phyloP scores from a whole-genome alignment of 2,113 vertebrate genomes.

The Callaeas wilsoni region DNA sequence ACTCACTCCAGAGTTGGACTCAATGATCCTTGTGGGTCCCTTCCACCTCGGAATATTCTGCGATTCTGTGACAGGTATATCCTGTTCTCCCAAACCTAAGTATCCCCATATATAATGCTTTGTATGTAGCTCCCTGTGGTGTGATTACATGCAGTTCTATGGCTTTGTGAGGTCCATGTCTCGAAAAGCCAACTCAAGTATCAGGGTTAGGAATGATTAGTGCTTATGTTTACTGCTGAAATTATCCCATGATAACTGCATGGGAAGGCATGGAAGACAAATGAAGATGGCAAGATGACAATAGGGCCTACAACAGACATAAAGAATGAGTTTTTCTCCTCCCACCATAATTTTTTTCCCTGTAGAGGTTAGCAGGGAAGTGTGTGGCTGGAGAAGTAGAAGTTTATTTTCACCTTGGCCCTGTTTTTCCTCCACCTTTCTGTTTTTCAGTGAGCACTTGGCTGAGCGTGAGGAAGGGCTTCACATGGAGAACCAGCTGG shows the following conservation, averaged over 20 bases:
- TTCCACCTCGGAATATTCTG: not conserved
- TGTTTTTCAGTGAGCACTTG: not conserved
- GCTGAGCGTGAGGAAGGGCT: not conserved
- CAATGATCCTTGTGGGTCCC: not conserved
- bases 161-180: not conserved
- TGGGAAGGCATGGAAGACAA: not conserved
- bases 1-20: not conserved
- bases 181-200: fast-evolving
- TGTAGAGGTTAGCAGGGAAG: not conserved
- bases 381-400: not conserved
- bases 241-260: not conserved
- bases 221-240: not conserved
- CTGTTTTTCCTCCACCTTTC: not conserved
- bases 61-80: not conserved
- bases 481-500: not conserved
- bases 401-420: not conserved
- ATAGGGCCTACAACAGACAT: not conserved
- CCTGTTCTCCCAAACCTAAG: not conserved
- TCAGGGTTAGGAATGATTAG: not conserved
- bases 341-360: not conserved
- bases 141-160: not conserved
- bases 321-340: not conserved
- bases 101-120: not conserved
- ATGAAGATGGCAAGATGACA: not conserved
- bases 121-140: not conserved